These are phyloP conservation scores for Tyrophagus putrescentiae DNA, from an alignment of 1,140 invertebrate genomes.

Conservation along the genomic window DNA sequence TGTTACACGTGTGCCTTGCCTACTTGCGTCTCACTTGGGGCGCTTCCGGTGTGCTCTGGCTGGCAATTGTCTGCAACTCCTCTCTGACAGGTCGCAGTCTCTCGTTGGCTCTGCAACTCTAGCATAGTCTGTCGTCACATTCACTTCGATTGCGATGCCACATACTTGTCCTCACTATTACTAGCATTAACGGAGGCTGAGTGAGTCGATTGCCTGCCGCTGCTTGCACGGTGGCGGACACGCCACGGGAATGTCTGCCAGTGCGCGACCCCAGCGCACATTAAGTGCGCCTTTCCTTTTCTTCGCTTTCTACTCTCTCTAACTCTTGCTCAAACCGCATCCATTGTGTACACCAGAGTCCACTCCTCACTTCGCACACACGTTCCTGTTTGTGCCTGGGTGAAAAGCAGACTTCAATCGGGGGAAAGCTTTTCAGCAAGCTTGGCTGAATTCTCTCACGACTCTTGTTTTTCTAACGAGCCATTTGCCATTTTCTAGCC, in stretches of 20 bases:
- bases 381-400: too few species aligned
- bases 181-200: constrained; percentile 14
- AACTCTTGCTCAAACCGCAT: constrained; percentile 13
- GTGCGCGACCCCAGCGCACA: not conserved
- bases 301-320: not conserved
- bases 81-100: too few species aligned
- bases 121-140: not conserved
- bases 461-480: constrained; percentile 1
- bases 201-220: not conserved
- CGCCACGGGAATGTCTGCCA: not conserved
- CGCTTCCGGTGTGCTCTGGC: too few species aligned
- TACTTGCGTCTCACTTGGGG: too few species aligned
- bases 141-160: constrained; percentile 5
- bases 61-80: too few species aligned
- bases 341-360: too few species aligned
- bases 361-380: too few species aligned
- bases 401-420: too few species aligned
- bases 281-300: not conserved
- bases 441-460: constrained; percentile 4
- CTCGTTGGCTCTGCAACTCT: not conserved
- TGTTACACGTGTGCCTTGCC: not conserved
- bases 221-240: not conserved
- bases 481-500: too few species aligned
- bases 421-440: too few species aligned
- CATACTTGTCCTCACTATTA: too few species aligned